Evolutionary conservation across 2,797 vertebrate species (phyloP), one percentile per base, ranked within the genome.

Genomic region (Leuciscus waleckii): DNA sequence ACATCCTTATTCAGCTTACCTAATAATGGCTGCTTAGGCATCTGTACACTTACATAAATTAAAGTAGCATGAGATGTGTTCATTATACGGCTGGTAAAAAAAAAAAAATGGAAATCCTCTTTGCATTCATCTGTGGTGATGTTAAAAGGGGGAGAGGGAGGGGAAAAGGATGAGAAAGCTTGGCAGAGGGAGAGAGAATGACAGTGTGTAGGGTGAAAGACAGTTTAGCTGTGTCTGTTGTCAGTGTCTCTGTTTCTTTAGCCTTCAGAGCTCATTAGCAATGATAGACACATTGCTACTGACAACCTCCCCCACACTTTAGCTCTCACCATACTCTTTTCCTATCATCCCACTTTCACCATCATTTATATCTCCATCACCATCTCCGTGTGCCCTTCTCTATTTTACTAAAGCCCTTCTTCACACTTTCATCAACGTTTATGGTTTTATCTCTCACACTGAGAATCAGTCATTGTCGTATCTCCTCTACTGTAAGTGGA

Each of bases 211-310:
- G 90, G 87, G 85, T 90, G 78, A 90, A 75, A 84, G 86, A 85
- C 70, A 80, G 83, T 89, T 85, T 78, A 91, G 90, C 79, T 84
- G 80, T 90, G 90, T 78, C 90, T 92, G 92, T 92, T 92, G 91
- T 92, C 92, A 92, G 89, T 93, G 91, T 92, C 89, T 93, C 89
- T 90, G 91, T 93, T 93, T 94, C 91, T 93, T 90, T 85, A 91
- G 94, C 93, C 92, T 95, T 95, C 94, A 94, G 92, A 92, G 89
- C 92, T 95, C 87, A 88, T 95, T 95, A 94, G 91, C 89, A 89
- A 90, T 94, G 93, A 94, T 90, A 93, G 93, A 94, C 89, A 92
- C 90, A 94, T 93, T 86, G 85, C 91, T 92, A 85, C 90, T 94
- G 93, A 95, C 94, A 93, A 80, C 88, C 85, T 85, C 86, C 81